Base-by-base conservation (phyloP, 2,113 vertebrate genomes). In the Cepphus grylle region DNA sequence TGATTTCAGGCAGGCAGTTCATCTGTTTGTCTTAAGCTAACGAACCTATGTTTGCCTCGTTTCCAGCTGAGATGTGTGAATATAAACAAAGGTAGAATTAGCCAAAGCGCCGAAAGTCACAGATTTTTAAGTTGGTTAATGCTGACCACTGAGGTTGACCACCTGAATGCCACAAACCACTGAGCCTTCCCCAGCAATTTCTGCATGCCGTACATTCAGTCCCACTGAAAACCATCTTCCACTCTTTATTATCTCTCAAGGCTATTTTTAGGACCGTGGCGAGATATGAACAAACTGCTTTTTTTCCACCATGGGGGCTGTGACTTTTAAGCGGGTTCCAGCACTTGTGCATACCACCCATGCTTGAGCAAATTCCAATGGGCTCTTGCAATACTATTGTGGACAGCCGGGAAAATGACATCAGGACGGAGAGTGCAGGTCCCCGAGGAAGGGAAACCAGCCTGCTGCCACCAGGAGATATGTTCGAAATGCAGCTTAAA, bases 181-280 rank as follows among this genome's bases (percentile, higher is more conserved):
- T 58, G 43, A 89, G 22, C 47, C 62, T 34, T 56, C 70, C 26
- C 58, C 71, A 90, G 78, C 45, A 80, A 38, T 22, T 72, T 82
- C 89, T 94, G 74, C 81, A 66, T 90, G 55, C 67, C 66, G 94
- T 70, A 97, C 94, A 93, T 96, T 97, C 94, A 91, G 93, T 95
- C 21, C 85, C 89, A 93, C 3, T 93, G 95, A 95, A 89, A 97
- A 85, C 81, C 77, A 79, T 92, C 91, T 87, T 58, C 65, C 70
- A 49, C 78, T 90, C 94, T 23, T 76, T 53, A 95, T 95, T 96
- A 96, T 96, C 94, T 95, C 53, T n/a, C 87, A 53, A 38, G 49
- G 81, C 66, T 97, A 97, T 97, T 95, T 97, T 96, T 97, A 95
- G 93, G 66, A 81, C 78, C 4, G 4, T 11, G 83, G 62, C 7